Base-by-base conservation (phyloP, 2,113 vertebrate species). In the Tiliqua scincoides region DNA sequence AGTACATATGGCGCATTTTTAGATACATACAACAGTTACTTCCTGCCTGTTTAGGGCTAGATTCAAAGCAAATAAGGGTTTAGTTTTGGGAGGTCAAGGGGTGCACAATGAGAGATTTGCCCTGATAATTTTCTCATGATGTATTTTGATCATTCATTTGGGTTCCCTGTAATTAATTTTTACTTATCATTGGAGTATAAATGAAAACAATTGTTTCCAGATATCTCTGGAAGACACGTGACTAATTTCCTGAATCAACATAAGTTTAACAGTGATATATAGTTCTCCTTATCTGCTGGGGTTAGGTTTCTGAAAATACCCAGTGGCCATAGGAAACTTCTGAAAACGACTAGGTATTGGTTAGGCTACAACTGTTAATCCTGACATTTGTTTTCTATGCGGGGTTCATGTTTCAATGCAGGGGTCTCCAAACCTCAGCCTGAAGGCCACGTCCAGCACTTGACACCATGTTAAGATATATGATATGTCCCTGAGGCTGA, bases 201-300 rank as follows among this genome's bases (percentile, higher is more conserved):
- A 27, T 8, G 61, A 32, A 78, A 78, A 79, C 35, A 48, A 72
- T 40, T 86, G 14, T 11, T 1, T 59, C 23, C 21, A 67, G 43
- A 48, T 48, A 48, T 48, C 43, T 25, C 6, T 68, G 18, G n/a
- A 59, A 25, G 67, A 2, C n/a, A 23, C 48, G 43, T 2, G 2
- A 1, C 2, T 0, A 0, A 15, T 86, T 73, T 7, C 23, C 23
- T 54, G 40, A 71, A 12, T 6, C 17, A 25, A 1, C 43, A 21
- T 2, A 23, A 1, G 0, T 7, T 3, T 2, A 8, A 1, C 43
- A n/a, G 1, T 1, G 0, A 37, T 2, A 2, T 0, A 0, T 75
- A n/a, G n/a, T n/a, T n/a, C n/a, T n/a, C n/a, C n/a, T n/a, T n/a
- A n/a, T n/a, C n/a, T n/a, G n/a, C n/a, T n/a, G n/a, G n/a, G n/a